Evolutionary conservation across 2,888 invertebrate genomes (phyloP).

Genomic region (Zele albiditarsus): DNA sequence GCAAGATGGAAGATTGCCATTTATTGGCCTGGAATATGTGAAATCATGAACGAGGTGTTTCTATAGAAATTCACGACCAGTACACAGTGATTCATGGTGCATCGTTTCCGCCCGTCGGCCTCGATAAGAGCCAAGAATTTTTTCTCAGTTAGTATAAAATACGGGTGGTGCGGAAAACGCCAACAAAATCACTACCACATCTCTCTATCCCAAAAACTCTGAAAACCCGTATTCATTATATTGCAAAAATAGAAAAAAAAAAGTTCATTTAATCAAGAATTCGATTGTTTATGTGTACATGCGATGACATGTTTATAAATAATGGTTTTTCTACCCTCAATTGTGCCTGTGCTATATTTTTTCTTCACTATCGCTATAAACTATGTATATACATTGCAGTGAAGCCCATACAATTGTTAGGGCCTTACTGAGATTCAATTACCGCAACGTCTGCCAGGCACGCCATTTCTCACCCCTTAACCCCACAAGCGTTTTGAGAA

Average conservation of each 20-base stretch:
- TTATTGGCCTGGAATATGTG: conserved; percentile 56
- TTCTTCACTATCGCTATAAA: not conserved
- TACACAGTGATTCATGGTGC: conserved; percentile 52
- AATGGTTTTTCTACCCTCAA: not conserved
- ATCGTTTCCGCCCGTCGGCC: conserved; percentile 54
- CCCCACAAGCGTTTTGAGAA: conserved; percentile 36
- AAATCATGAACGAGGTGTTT: conserved; percentile 54
- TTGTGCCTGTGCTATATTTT: not conserved
- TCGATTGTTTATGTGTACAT: not conserved
- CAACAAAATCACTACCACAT: conserved; percentile 14
- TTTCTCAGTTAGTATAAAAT: conserved; percentile 41
- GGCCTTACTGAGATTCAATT: conserved; percentile 72
- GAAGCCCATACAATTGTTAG: conserved; percentile 21
- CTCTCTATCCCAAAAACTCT: not conserved
- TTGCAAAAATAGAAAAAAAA: not conserved
- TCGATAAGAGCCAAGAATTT: conserved; percentile 54
- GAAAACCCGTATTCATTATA: not conserved
- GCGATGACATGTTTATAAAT: not conserved
- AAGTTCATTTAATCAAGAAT: not conserved
- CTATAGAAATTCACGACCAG: conserved; percentile 54
- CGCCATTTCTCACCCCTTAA: conserved; percentile 64
- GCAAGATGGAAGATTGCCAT: conserved; percentile 57
- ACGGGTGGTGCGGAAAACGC: conserved; percentile 1
- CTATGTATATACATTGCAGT: conserved; percentile 19
- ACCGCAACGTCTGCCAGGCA: conserved; percentile 72